Evolutionary conservation across 1,140 invertebrate genomes (phyloP).

Genomic region (Acyrthosiphon pisum): DNA sequence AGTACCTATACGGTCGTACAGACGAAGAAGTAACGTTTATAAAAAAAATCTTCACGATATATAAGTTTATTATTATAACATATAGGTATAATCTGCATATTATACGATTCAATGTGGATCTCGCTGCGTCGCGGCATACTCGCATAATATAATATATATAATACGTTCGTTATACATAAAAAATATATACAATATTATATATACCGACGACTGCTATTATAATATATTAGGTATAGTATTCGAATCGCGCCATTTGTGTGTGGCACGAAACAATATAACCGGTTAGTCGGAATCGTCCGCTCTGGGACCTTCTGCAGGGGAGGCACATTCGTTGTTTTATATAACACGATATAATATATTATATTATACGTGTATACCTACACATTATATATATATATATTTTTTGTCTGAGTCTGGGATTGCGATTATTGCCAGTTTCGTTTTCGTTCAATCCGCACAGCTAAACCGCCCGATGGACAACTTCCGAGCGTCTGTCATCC

Average conservation of each 20-base stretch:
- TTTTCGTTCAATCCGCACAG: background rate
- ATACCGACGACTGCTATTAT: background rate
- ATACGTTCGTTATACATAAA: background rate
- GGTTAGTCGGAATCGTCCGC: background rate
- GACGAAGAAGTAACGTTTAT: background rate
- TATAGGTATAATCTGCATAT: background rate
- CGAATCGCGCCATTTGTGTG: background rate
- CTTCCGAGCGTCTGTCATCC: background rate
- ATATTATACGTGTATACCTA: background rate
- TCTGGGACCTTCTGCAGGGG: background rate
- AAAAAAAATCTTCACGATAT: background rate
- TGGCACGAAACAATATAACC: background rate
- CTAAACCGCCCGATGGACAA: background rate
- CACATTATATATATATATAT: background rate
- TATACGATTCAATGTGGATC: background rate
- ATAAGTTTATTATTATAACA: background rate
- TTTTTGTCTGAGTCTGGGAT: background rate
- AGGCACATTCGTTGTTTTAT: background rate
- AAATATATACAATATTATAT: background rate
- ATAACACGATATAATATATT: background rate
- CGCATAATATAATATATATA: background rate
- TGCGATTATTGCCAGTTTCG: background rate
- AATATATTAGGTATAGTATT: background rate
- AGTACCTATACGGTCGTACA: background rate
- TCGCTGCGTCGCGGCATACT: background rate